phyloP scores from a whole-genome alignment of 2,888 invertebrate genomes.

The Eristalis intricaria region DNA sequence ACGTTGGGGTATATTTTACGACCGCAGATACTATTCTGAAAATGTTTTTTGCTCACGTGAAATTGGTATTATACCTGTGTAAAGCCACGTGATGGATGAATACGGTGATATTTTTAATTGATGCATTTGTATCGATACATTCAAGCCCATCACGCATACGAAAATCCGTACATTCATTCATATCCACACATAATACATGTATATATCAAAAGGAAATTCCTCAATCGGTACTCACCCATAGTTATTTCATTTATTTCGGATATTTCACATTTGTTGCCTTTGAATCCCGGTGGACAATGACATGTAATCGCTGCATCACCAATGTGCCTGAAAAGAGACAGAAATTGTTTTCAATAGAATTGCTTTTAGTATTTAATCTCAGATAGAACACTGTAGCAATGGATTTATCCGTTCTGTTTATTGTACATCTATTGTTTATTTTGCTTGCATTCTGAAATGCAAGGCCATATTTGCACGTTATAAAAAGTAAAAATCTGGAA shows the following conservation, averaged over 20 bases:
- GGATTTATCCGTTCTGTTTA: background rate
- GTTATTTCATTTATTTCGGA: constrained; percentile 81
- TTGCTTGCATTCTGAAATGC: background rate
- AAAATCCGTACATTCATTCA: too few relatives aligned
- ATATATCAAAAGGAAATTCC: background rate
- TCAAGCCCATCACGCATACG: too few relatives aligned
- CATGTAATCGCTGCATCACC: constrained; percentile 89
- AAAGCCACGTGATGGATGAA: background rate
- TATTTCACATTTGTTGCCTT: constrained; percentile 87
- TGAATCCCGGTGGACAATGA: constrained; percentile 86
- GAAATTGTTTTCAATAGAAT: background rate
- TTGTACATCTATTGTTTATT: background rate
- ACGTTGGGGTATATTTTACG: constrained; percentile 4
- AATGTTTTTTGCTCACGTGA: background rate
- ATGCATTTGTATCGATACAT: background rate
- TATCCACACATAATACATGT: background rate
- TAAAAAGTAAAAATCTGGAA: background rate
- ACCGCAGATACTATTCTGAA: background rate
- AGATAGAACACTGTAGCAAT: background rate
- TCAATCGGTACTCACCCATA: constrained; percentile 77
- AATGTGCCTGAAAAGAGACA: constrained; percentile 85
- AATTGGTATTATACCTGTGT: background rate
- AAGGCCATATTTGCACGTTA: background rate
- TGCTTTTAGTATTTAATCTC: background rate
- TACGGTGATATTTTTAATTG: background rate